Conservation (phyloP, 2,888 invertebrate species). For the Acleris laterana region DNA sequence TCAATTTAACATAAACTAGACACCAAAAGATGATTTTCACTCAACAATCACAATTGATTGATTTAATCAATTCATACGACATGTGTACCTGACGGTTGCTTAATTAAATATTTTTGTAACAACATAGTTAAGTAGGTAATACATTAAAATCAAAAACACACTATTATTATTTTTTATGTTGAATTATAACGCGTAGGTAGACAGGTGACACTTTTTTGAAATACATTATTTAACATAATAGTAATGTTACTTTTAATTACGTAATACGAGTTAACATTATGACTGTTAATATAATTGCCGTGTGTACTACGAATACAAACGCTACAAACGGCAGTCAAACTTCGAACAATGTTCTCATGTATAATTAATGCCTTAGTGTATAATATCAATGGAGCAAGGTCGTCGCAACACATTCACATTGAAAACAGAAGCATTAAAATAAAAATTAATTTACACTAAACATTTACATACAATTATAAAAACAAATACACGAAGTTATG, state of each 20-base stretch:
- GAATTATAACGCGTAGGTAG: no score
- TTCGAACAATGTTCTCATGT: conserved; percentile 59
- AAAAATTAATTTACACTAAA: conserved; percentile 25
- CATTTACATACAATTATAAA: conserved; percentile 25
- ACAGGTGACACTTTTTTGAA: no score
- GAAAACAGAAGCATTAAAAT: conserved; percentile 39
- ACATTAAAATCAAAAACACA: no score
- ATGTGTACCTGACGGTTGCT: no score
- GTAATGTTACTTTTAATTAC: not conserved
- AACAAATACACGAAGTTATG: conserved; percentile 3
- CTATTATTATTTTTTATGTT: no score
- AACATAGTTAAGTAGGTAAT: no score
- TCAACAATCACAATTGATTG: no score
- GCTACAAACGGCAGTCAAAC: conserved; percentile 60
- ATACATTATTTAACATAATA: not conserved
- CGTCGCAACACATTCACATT: conserved; percentile 75
- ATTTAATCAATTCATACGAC: no score
- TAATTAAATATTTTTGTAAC: no score
- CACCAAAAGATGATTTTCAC: no score
- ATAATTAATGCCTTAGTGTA: conserved; percentile 69
- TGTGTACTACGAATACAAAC: conserved; percentile 47
- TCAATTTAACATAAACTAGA: no score
- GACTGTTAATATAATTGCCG: conserved; percentile 22
- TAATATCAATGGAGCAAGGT: conserved; percentile 82
- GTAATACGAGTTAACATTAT: conserved; percentile 3